Evolutionary conservation across 2,888 invertebrate species (phyloP), one percentile per base, ranked within the genome.

Genomic region (Lymantria dispar): DNA sequence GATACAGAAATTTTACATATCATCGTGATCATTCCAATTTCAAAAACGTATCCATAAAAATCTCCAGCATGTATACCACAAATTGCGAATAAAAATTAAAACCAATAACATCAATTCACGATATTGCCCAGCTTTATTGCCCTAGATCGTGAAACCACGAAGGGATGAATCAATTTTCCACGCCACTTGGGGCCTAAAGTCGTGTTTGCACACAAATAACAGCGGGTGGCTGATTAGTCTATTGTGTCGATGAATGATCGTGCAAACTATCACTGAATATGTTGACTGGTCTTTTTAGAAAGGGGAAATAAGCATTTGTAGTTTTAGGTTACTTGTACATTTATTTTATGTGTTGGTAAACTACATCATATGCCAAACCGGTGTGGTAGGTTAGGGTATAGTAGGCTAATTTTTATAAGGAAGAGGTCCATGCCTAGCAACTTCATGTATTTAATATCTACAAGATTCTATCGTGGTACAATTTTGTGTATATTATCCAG

Each of bases 191-290:
- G 66, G 60, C 58, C 55, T 47, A 44, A 71, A 78, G 74, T 69
- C 62, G 62, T 81, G 78, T 87, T 86, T 80, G 83, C 76, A 81
- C 83, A 84, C 78, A 79, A 49, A 58, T 52, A 64, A 50, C 82
- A 13, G 62, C 83, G 85, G 88, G 89, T 77, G 83, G 85, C 68
- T 85, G 90, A 89, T 89, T 83, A 72, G 62, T 41, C 76, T 67
- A 84, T 89, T 89, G 88, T 89, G 57, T 52, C 11, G 15, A 47
- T 58, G 56, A 54, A 58, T 60, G 57, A 64, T 54, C 53, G 52
- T 45, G 58, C 45, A 33, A 56, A 57, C 60, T 42, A 43, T 13
- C 43, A 56, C 13, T 59, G 54, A 54, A 62, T 58, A 57, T 43
- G 45, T 38, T 38, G 47, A 52, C 50, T 54, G 53, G 50, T 36